Evolutionary conservation across 2,797 vertebrate species (phyloP).

Genomic region (Poecile montanus): DNA sequence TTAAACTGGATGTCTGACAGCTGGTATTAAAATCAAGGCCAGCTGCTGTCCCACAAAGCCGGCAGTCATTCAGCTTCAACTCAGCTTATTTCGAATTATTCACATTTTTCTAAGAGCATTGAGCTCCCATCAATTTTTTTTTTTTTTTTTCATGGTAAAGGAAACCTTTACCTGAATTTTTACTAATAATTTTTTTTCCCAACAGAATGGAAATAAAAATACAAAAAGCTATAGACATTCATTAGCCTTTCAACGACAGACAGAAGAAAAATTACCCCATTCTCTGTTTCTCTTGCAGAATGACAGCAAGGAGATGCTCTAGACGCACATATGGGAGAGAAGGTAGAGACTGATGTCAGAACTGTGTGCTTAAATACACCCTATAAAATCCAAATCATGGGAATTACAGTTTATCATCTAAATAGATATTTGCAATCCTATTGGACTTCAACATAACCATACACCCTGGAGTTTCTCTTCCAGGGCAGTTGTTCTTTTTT

Average conservation of each 20-base stretch:
- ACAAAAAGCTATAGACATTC: not conserved
- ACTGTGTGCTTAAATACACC: not conserved
- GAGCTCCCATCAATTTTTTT: not conserved
- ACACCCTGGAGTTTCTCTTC: not conserved
- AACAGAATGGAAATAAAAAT: not conserved
- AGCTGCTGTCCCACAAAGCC: not conserved
- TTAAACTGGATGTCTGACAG: not conserved
- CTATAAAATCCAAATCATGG: not conserved
- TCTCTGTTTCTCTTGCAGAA: not conserved
- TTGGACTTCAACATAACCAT: not conserved
- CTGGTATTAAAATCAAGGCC: not conserved
- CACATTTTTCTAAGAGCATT: not conserved
- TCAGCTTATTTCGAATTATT: not conserved
- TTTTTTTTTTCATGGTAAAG: not conserved
- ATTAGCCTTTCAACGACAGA: not conserved
- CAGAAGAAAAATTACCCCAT: not conserved
- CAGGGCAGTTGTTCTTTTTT: not conserved
- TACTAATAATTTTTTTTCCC: not conserved
- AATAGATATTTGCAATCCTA: not conserved
- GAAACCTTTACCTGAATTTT: conserved; percentile 1
- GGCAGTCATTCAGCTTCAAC: not conserved
- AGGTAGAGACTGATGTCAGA: not conserved
- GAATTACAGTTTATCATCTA: not conserved
- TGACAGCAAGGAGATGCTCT: not conserved
- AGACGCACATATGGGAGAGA: not conserved